Evolutionary conservation across 2,888 invertebrate genomes (phyloP).

Genomic region (Drosophila longiperda): DNA sequence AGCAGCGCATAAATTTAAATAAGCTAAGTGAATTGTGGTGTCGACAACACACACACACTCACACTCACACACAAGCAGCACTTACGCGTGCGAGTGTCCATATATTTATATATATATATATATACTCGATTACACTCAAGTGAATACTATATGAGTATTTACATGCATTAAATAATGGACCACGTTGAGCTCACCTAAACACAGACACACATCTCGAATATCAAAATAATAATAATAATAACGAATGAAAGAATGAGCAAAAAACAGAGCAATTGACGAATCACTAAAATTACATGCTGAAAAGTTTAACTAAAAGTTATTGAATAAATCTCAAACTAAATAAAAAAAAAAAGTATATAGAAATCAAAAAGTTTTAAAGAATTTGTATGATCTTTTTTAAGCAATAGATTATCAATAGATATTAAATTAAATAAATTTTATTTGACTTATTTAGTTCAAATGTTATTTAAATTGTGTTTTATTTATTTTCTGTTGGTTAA

Average conservation of each 20-base stretch:
- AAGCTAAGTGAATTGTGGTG: slow-evolving; percentile 75
- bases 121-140: slow-evolving; percentile 16
- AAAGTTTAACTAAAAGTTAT: background rate
- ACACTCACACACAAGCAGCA: background rate
- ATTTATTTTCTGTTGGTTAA: too few relatives aligned
- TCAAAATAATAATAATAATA: slow-evolving; percentile 58
- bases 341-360: background rate
- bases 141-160: slow-evolving; percentile 16
- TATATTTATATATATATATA: background rate
- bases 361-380: background rate
- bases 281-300: slow-evolving; percentile 6
- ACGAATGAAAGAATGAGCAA: slow-evolving; percentile 30
- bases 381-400: too few relatives aligned
- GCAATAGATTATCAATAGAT: too few relatives aligned
- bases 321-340: background rate
- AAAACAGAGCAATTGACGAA: slow-evolving; percentile 1
- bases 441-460: background rate
- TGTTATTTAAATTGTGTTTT: background rate
- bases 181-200: slow-evolving; percentile 53
- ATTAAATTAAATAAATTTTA: background rate
- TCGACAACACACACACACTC: slow-evolving; percentile 33
- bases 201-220: slow-evolving; percentile 31
- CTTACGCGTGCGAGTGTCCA: slow-evolving; percentile 1
- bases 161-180: slow-evolving; percentile 63
- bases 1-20: slow-evolving; percentile 77